These are phyloP conservation scores for Sphaeramia orbicularis DNA, from an alignment of 2,797 vertebrate genomes.

Conservation along the genomic window DNA sequence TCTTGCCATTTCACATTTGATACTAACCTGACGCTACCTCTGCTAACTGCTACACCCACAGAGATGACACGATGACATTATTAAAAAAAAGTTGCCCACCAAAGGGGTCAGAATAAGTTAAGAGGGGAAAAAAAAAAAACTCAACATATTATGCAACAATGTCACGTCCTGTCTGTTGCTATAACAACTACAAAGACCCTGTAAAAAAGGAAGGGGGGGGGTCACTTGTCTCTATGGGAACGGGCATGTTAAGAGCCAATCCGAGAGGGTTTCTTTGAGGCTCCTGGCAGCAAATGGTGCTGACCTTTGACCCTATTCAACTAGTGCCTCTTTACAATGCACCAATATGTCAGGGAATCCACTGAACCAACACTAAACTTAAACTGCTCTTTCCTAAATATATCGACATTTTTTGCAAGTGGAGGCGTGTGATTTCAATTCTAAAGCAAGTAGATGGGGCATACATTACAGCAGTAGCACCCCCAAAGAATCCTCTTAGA, in stretches of 20 bases:
- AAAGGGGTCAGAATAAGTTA: constrained; percentile 49
- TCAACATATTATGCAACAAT: constrained; percentile 62
- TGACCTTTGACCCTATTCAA: constrained; percentile 70
- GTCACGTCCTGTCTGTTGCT: constrained; percentile 80
- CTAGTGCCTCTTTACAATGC: constrained; percentile 55
- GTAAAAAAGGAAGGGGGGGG: constrained; percentile 45
- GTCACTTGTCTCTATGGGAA: constrained; percentile 71
- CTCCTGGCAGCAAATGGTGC: constrained; percentile 54
- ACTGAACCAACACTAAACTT: constrained; percentile 1
- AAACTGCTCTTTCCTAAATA: constrained; percentile 9
- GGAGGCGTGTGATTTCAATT: neutral
- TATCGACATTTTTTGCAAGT: neutral
- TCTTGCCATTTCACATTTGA: constrained; percentile 13
- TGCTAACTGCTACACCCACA: constrained; percentile 10
- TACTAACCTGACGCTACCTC: constrained; percentile 7
- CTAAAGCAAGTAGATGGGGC: too few species aligned
- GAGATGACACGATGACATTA: constrained; percentile 25
- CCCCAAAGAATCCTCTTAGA: too few species aligned
- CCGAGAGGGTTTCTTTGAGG: constrained; percentile 57
- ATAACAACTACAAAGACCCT: constrained; percentile 75
- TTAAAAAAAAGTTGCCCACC: constrained; percentile 40
- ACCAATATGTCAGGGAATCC: constrained; percentile 15
- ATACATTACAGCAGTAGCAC: too few species aligned
- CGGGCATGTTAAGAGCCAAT: constrained; percentile 59
- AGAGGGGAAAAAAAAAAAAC: constrained; percentile 32